These are phyloP conservation scores for Cephus runcator DNA, from an alignment of 2,888 invertebrate genomes.

Conservation along the genomic window DNA sequence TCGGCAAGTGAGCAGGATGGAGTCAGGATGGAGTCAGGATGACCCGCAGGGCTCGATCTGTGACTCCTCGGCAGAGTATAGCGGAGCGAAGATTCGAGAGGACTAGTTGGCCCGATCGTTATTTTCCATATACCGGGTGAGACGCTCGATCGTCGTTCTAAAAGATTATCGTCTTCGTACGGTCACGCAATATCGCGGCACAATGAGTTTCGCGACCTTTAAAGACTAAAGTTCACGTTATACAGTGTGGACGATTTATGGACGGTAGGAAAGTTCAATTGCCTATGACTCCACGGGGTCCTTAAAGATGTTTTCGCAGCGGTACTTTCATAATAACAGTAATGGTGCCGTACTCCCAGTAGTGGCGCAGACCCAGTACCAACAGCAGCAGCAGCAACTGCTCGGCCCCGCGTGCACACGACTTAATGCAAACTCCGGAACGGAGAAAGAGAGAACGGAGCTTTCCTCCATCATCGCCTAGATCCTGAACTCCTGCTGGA, in stretches of 20 bases:
- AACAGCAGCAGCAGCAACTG: not conserved
- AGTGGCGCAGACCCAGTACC: not conserved
- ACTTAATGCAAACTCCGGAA: not conserved
- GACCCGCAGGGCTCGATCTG: not conserved
- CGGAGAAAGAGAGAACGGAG: not conserved
- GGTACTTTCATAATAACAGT: not conserved
- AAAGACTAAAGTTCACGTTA: slow-evolving; percentile 62
- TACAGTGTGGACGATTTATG: slow-evolving; percentile 56
- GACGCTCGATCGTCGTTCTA: not conserved
- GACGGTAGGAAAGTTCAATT: slow-evolving; percentile 55
- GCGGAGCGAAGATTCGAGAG: not conserved
- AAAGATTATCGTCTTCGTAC: not conserved
- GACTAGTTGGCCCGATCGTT: not conserved
- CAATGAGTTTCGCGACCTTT: slow-evolving; percentile 57
- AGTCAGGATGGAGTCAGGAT: not conserved
- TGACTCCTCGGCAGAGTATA: not conserved
- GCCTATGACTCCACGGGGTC: slow-evolving; percentile 32
- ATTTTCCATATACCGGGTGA: not conserved
- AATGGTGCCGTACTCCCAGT: not conserved
- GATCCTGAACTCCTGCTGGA: not conserved
- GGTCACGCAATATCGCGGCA: slow-evolving; percentile 2
- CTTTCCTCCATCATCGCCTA: not conserved
- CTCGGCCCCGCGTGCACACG: not conserved
- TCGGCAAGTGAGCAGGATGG: not conserved
- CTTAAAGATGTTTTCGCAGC: not conserved